These are phyloP conservation scores for Rhabdomys pumilio DNA, from an alignment of 2,797 vertebrate species.

Conservation along the genomic window DNA sequence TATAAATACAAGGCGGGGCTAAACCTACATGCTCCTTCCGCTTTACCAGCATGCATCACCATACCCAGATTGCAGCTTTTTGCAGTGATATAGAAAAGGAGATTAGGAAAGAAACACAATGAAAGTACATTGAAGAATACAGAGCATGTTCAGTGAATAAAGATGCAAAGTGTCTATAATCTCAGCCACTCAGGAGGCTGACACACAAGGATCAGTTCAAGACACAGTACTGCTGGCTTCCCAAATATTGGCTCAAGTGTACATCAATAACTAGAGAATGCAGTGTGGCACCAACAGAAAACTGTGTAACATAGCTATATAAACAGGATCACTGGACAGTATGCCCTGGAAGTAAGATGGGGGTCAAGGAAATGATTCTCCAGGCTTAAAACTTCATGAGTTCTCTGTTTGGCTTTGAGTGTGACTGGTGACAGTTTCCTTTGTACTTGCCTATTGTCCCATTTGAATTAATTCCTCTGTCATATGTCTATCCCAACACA, in stretches of 20 bases:
- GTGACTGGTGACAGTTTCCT: not conserved
- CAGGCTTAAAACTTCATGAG: not conserved
- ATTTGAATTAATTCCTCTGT: not conserved
- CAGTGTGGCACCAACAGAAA: not conserved
- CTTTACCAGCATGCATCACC: not conserved
- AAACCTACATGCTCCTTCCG: no score
- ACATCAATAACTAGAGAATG: not conserved
- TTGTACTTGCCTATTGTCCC: not conserved
- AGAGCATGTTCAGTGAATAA: not conserved
- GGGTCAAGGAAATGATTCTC: not conserved
- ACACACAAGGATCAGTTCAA: not conserved
- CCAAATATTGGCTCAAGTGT: not conserved
- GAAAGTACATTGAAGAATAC: not conserved
- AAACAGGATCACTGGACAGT: not conserved
- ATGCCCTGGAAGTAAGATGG: not conserved
- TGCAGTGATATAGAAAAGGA: not conserved
- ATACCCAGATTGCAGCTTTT: not conserved
- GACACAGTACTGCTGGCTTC: not conserved
- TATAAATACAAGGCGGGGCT: no score
- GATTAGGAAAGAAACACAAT: not conserved
- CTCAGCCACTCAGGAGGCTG: not conserved
- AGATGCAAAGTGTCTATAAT: not conserved
- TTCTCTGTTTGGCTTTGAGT: not conserved
- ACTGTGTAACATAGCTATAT: not conserved
- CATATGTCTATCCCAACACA: not conserved